Evolutionary conservation across 2,113 vertebrate genomes (phyloP).

Genomic region (crab-eating macaque (Macaca fascicularis)): T2T-MFA8v1.1 NC_088384.1:14340501-14341000

Average conservation of each 20-base stretch:
- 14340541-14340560: slow-evolving; percentile 36
- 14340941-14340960: not conserved
- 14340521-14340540: slow-evolving; percentile 65
- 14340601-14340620: slow-evolving; percentile 80
- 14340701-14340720: not conserved
- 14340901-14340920: no score
- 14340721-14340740: no score
- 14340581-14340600: slow-evolving; percentile 81
- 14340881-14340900: not conserved
- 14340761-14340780: not conserved
- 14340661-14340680: slow-evolving; percentile 50
- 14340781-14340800: not conserved
- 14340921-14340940: not conserved
- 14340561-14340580: slow-evolving; percentile 61
- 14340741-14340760: not conserved
- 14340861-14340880: not conserved
- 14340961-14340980: not conserved
- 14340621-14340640: slow-evolving; percentile 62
- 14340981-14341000: rapidly evolving
- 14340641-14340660: slow-evolving; percentile 74
- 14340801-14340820: not conserved
- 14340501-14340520: slow-evolving; percentile 54
- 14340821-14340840: not conserved
- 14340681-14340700: not conserved
- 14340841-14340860: not conserved